Evolutionary conservation across 1,140 invertebrate species (phyloP).

Genomic region (Heliconius hewitsoni): DNA sequence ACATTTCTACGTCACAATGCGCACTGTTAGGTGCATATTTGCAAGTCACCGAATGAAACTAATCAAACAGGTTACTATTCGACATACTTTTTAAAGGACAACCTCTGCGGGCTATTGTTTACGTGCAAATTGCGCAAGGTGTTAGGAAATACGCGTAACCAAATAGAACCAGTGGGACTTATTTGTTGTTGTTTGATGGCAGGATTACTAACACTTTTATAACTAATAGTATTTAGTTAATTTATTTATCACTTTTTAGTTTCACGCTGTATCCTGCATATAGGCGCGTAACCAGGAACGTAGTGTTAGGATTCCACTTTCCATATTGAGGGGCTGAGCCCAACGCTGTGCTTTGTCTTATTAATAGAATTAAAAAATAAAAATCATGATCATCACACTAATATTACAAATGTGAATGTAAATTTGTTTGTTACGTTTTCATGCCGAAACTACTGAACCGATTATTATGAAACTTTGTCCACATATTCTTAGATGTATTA

Average conservation of each 20-base stretch:
- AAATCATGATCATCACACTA: too few species aligned
- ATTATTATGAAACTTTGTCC: too few species aligned
- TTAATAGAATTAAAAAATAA: too few species aligned
- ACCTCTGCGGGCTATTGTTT: conserved; percentile 45
- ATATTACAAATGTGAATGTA: too few species aligned
- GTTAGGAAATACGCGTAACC: conserved; percentile 18
- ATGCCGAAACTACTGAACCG: too few species aligned
- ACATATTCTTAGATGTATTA: too few species aligned
- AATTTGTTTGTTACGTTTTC: too few species aligned
- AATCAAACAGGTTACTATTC: conserved; percentile 53
- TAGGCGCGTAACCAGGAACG: too few species aligned
- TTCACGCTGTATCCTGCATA: neutral
- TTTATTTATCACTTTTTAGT: neutral
- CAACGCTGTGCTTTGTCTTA: too few species aligned
- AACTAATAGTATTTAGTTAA: neutral
- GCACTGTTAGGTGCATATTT: conserved; percentile 29
- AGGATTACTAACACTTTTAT: neutral
- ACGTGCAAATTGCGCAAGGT: conserved; percentile 20
- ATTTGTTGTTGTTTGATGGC: neutral
- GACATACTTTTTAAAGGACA: conserved; percentile 73
- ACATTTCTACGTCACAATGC: conserved; percentile 6
- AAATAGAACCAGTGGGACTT: neutral
- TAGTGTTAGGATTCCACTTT: too few species aligned
- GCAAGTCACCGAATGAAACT: conserved; percentile 34
- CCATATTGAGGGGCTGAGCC: too few species aligned